A percentile compares a stretch with the other conserved stretches of the same genome.
Conservation (phyloP, 2,113 vertebrate genomes). For the Halcyon senegalensis region DNA sequence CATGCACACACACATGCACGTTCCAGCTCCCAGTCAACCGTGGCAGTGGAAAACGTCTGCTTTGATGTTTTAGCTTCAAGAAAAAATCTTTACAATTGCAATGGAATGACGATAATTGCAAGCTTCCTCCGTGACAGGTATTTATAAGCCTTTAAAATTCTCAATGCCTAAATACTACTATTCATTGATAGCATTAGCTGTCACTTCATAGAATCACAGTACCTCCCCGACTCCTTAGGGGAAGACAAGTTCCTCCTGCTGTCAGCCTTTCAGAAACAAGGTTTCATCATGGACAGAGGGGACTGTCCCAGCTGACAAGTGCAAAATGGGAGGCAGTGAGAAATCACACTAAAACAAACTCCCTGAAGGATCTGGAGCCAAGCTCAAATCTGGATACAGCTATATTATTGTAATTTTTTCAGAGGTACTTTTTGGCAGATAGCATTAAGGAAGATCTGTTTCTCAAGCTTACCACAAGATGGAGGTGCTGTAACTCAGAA, state of each 20-base stretch:
- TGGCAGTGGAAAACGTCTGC: not conserved
- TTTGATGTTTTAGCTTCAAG: not conserved
- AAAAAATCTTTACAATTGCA: not conserved
- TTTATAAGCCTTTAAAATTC: not conserved
- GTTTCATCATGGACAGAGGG: not conserved
- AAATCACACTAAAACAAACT: not conserved
- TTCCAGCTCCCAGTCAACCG: not conserved
- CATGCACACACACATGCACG: rapidly evolving
- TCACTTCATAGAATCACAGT: not conserved
- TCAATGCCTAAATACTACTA: not conserved
- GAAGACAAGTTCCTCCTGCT: not conserved
- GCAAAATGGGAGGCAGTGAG: not conserved
- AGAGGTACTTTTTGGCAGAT: not conserved
- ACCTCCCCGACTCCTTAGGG: not conserved
- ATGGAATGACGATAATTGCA: not conserved
- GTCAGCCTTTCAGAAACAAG: not conserved
- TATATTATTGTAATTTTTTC: not conserved
- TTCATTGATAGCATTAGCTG: not conserved
- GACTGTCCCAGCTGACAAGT: not conserved
- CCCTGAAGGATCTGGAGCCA: not conserved
- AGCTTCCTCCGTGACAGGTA: not conserved
- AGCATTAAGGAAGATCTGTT: not conserved
- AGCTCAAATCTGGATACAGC: not conserved
- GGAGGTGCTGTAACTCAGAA: constrained; percentile 59
- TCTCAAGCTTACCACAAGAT: constrained; percentile 59